Evolutionary conservation across 2,797 vertebrate genomes (phyloP).

Genomic region (Sternarchorhynchus goeldii): DNA sequence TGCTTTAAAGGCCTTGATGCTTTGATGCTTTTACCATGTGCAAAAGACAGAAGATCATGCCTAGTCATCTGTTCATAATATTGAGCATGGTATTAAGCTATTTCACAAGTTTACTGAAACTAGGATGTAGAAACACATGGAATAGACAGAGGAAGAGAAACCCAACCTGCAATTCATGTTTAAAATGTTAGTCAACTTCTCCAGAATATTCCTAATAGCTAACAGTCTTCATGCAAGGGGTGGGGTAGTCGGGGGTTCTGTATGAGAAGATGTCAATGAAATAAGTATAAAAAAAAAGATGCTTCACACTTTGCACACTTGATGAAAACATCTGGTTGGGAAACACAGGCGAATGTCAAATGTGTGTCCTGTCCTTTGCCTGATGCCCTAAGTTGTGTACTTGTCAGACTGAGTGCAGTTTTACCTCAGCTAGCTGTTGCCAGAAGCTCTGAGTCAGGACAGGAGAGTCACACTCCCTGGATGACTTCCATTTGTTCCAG

Average conservation of each 20-base stretch:
- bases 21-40: neutral
- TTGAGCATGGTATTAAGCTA: neutral
- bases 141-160: neutral
- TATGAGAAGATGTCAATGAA: neutral
- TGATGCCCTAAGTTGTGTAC: neutral
- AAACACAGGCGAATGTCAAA: no score
- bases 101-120: neutral
- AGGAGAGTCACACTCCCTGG: constrained; percentile 71
- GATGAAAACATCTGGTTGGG: neutral
- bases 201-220: neutral
- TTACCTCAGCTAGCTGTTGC: constrained; percentile 35
- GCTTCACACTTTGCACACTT: no score
- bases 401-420: neutral
- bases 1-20: neutral
- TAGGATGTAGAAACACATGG: no score
- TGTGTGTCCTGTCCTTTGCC: no score
- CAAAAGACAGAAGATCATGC: neutral
- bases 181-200: neutral
- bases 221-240: neutral
- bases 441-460: constrained; percentile 67
- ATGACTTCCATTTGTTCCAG: constrained; percentile 69
- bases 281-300: neutral
- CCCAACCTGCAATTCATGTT: neutral
- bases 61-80: neutral
- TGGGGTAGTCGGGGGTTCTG: no score